Conservation (phyloP, 2,888 invertebrate species). For the Apeira syringaria region DNA sequence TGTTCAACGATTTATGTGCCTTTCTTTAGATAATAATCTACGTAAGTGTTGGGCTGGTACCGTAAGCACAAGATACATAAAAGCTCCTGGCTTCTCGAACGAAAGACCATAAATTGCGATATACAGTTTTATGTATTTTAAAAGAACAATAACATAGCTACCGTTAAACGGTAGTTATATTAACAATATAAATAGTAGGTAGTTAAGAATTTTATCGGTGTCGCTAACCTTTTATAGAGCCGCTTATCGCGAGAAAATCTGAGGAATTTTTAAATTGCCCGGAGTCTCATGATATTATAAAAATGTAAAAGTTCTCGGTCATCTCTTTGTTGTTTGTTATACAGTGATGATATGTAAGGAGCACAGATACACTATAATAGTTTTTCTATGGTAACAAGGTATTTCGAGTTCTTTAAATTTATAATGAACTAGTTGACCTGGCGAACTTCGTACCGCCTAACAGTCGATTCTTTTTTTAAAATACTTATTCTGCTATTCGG, state of each 20-base stretch:
- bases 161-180: conserved; percentile 24
- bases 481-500: no score
- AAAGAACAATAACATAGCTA: conserved; percentile 21
- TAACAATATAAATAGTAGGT: conserved; percentile 24
- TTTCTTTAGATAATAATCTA: conserved; percentile 43
- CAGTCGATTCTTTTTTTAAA: no score
- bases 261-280: conserved; percentile 26
- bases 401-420: no score
- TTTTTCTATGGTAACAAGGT: no score
- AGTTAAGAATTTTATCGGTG: conserved; percentile 25
- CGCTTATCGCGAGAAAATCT: conserved; percentile 28
- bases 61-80: conserved; percentile 17
- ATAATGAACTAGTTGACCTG: no score
- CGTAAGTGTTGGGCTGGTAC: conserved; percentile 22
- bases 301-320: conserved; percentile 7
- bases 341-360: conserved; percentile 23
- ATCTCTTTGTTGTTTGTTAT: conserved; percentile 28
- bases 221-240: conserved; percentile 25
- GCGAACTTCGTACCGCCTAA: no score
- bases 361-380: no score
- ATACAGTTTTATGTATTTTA: conserved; percentile 19
- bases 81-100: conserved; percentile 6
- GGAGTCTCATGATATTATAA: conserved; percentile 24
- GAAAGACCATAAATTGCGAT: conserved; percentile 20
- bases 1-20: conserved; percentile 35